These are phyloP conservation scores for Dyspetes luteomarginatus DNA, from an alignment of 2,888 invertebrate species.

Conservation along the genomic window DNA sequence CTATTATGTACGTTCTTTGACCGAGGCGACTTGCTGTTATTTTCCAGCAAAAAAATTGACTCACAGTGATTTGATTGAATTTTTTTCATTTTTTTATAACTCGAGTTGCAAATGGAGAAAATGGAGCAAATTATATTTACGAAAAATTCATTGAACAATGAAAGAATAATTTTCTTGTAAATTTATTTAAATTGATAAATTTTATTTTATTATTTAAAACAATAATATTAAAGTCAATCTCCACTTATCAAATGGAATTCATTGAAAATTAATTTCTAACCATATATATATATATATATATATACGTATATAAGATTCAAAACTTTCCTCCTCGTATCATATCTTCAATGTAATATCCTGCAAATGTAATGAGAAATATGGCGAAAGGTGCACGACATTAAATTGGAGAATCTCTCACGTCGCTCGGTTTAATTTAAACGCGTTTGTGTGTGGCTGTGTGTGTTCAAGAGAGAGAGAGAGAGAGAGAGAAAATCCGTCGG, in stretches of 20 bases:
- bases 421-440: conserved; percentile 39
- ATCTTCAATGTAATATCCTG: conserved; percentile 20
- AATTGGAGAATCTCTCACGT: conserved; percentile 35
- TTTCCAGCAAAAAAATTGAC: no score
- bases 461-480: neutral
- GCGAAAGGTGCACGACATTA: conserved; percentile 39
- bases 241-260: neutral
- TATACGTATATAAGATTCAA: no score
- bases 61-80: no score
- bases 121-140: no score
- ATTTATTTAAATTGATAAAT: no score
- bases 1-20: no score
- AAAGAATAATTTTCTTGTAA: no score
- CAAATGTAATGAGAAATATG: conserved; percentile 33
- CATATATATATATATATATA: neutral
- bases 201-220: no score
- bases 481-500: neutral
- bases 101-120: no score
- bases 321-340: neutral
- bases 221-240: neutral
- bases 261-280: neutral
- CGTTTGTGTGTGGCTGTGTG: neutral
- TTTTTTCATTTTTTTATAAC: no score
- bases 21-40: no score
- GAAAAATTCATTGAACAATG: no score